Conservation (phyloP, 2,888 invertebrate species). For the Ophion ventricosus region DNA sequence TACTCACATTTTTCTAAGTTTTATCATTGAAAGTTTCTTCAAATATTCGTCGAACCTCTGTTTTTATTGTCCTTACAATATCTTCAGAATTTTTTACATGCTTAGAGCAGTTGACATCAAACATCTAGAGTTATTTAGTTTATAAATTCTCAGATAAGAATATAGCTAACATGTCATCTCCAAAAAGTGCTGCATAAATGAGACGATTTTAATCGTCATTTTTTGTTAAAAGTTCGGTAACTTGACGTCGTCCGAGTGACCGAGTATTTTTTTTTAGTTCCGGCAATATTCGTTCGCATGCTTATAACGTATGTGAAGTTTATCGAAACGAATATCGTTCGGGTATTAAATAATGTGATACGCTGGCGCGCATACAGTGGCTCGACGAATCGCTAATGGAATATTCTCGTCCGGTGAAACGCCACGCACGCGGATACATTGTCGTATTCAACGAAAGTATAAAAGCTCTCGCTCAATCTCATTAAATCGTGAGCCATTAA, state of each 20-base stretch:
- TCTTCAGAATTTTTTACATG: too few species aligned
- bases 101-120: too few species aligned
- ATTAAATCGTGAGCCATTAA: conserved; percentile 77
- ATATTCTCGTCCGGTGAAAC: conserved; percentile 75
- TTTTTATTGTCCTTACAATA: too few species aligned
- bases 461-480: conserved; percentile 70
- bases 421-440: conserved; percentile 65
- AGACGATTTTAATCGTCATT: too few species aligned
- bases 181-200: too few species aligned
- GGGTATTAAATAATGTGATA: conserved; percentile 73
- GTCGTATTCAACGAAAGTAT: conserved; percentile 75
- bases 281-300: conserved; percentile 5
- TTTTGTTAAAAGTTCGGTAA: too few species aligned
- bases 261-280: conserved; percentile 5
- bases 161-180: too few species aligned
- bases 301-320: not conserved
- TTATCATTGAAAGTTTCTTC: too few species aligned
- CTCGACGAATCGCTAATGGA: conserved; percentile 79
- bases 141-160: too few species aligned
- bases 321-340: conserved; percentile 46
- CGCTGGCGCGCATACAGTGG: conserved; percentile 68
- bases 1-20: too few species aligned
- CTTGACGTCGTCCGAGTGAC: conserved; percentile 6
- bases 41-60: too few species aligned
- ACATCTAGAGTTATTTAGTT: too few species aligned